Evolutionary conservation across 2,113 vertebrate species (phyloP).

Genomic region (Oryzias melastigma): DNA sequence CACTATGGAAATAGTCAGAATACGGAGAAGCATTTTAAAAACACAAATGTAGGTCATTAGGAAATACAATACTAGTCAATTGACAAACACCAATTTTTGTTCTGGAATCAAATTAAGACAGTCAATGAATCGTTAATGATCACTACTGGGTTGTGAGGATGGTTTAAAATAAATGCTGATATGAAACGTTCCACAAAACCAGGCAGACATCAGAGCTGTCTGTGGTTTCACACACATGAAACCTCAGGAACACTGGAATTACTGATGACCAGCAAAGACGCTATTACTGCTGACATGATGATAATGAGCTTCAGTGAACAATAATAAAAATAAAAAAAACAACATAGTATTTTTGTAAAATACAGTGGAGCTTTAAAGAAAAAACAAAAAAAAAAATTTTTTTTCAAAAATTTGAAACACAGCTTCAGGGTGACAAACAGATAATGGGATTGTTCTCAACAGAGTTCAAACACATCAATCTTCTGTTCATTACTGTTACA

Average conservation of each 20-base stretch:
- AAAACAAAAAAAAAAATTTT: too few relatives aligned
- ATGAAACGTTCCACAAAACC: conserved; percentile 29
- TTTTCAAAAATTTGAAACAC: too few relatives aligned
- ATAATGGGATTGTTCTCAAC: too few relatives aligned
- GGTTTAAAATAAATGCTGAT: conserved; percentile 44
- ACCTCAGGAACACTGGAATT: conserved; percentile 25
- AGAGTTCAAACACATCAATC: too few relatives aligned
- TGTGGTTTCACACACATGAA: conserved; percentile 57
- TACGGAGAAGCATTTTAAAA: too few relatives aligned
- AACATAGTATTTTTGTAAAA: too few relatives aligned
- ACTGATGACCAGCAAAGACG: conserved; percentile 54
- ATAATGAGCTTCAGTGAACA: conserved; percentile 7
- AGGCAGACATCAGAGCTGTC: conserved; percentile 43
- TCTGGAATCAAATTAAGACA: background rate
- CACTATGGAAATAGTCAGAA: too few relatives aligned
- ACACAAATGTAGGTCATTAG: too few relatives aligned
- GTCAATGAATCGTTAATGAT: conserved; percentile 1
- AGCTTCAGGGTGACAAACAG: too few relatives aligned
- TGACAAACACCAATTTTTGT: background rate
- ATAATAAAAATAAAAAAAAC: too few relatives aligned
- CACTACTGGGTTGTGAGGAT: conserved; percentile 4
- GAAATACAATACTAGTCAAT: too few relatives aligned
- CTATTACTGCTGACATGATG: conserved; percentile 19
- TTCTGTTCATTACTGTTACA: too few relatives aligned
- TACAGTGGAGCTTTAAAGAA: background rate